Percentiles rank a stretch among this genome's conserved stretches.
These are phyloP conservation scores for Megaleporinus macrocephalus DNA, from an alignment of 2,113 vertebrate genomes.

Conservation along the genomic window DNA sequence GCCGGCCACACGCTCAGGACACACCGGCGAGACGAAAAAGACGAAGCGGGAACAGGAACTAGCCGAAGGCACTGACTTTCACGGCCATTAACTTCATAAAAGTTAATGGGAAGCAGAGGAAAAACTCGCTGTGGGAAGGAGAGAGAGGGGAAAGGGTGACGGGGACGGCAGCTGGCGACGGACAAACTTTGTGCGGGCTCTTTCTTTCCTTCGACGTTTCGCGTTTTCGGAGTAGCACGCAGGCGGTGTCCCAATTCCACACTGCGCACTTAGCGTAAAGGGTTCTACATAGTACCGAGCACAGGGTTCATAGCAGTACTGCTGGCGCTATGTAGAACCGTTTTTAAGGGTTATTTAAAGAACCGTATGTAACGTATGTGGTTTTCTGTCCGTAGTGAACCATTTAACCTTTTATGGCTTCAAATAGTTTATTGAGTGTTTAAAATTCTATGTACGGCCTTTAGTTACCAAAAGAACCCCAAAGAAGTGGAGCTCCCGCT, in stretches of 20 bases:
- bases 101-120: slow-evolving; percentile 57
- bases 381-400: too few relatives aligned
- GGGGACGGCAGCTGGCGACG: slow-evolving; percentile 38
- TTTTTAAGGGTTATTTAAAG: too few relatives aligned
- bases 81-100: slow-evolving; percentile 54
- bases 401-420: too few relatives aligned
- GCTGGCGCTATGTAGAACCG: too few relatives aligned
- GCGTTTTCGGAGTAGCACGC: not conserved
- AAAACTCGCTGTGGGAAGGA: slow-evolving; percentile 42
- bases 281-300: too few relatives aligned
- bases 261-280: too few relatives aligned
- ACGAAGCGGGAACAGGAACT: not conserved
- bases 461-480: too few relatives aligned
- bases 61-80: slow-evolving; percentile 26
- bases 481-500: too few relatives aligned
- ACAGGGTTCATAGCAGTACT: too few relatives aligned
- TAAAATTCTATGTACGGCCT: too few relatives aligned
- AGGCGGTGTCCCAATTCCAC: not conserved
- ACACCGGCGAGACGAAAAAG: not conserved
- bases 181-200: slow-evolving; percentile 54
- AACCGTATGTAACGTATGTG: too few relatives aligned
- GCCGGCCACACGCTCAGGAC: not conserved
- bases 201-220: not conserved
- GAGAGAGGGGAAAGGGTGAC: slow-evolving; percentile 49
- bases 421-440: too few relatives aligned